Base-by-base conservation (phyloP, 2,888 invertebrate genomes). In the Augiades crinisus region DNA sequence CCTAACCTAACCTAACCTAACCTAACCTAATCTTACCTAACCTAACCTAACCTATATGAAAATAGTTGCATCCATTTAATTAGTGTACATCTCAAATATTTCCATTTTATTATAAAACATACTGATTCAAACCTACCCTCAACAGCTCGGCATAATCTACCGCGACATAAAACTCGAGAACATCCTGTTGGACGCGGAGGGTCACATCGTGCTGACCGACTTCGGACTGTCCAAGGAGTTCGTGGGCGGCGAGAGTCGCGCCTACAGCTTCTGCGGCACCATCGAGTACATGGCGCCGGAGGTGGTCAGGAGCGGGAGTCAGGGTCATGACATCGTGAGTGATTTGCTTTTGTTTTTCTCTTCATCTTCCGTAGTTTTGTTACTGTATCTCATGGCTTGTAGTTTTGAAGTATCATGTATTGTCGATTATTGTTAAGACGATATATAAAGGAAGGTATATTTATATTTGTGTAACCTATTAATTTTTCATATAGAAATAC, bases 231-330 rank as follows among this genome's bases (percentile, higher is more conserved):
- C 98, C 77, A 99, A 99, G 88, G 98, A 98, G 86, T 95, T 97
- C 78, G 92, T 95, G 54, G 88, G 87, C 6, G 88, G 81, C 0
- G 94, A 96, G 70, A 94, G 94, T 72, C 90, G 98, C 58, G 96
- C 99, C 0, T 98, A 98, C 89, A 98, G 98, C 57, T 99, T 98
- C 90, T 99, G 99, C 80, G 99, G 99, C 12, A 99, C 99, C 58
- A 96, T 99, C 67, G 99, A 99, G 79, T 99, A 99, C 83, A 99
- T 99, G 99, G 98, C 98, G 13, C 98, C 97, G 0, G 96, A 94
- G 75, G 94, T 94, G 31, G 94, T 94, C 55, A 83, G 95, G 68
- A 96, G 97, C 49, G 96, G 97, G 56, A 94, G 93, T 49, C 93
- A 94, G 62, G 99, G 99, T 14, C 98, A 99, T 85, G 97, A 98